Evolutionary conservation across 1,140 invertebrate species (phyloP).

Genomic region (Papilio aristodemus): DNA sequence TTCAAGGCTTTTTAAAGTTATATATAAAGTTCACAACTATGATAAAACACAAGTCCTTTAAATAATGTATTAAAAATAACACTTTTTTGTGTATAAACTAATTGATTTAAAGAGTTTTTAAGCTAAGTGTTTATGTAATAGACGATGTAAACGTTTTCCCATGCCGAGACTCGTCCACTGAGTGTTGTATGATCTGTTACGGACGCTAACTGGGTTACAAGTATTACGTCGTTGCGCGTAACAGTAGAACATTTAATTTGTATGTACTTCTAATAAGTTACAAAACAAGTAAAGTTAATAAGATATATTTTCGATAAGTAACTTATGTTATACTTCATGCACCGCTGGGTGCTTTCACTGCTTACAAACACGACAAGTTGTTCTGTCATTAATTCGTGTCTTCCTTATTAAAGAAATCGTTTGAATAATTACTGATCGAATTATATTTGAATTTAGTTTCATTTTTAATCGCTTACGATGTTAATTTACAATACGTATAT

Average conservation of each 20-base stretch:
- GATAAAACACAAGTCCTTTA: no score
- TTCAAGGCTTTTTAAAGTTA: conserved; percentile 21
- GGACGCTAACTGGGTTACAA: conserved; percentile 31
- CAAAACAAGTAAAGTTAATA: conserved; percentile 23
- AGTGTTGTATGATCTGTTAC: conserved; percentile 28
- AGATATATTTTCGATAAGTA: background rate
- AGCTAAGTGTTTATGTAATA: conserved; percentile 14
- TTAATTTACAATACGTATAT: background rate
- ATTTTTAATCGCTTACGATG: background rate
- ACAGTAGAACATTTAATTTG: conserved; percentile 19
- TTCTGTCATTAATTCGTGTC: conserved; percentile 17
- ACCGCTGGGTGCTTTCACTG: conserved; percentile 37
- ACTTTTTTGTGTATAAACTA: background rate
- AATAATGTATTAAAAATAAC: no score
- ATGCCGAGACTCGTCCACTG: conserved; percentile 1
- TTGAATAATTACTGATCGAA: background rate
- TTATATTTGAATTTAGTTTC: background rate
- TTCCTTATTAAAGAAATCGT: background rate
- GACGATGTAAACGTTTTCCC: conserved; percentile 12
- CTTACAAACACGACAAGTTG: conserved; percentile 7
- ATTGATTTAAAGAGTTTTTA: conserved; percentile 14
- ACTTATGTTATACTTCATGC: conserved; percentile 44
- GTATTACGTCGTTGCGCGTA: conserved; percentile 31
- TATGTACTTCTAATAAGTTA: conserved; percentile 7
- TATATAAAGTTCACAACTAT: background rate